phyloP scores from a whole-genome alignment of 2,113 vertebrate species.

The Pseudolaguvia tuberculata region DNA sequence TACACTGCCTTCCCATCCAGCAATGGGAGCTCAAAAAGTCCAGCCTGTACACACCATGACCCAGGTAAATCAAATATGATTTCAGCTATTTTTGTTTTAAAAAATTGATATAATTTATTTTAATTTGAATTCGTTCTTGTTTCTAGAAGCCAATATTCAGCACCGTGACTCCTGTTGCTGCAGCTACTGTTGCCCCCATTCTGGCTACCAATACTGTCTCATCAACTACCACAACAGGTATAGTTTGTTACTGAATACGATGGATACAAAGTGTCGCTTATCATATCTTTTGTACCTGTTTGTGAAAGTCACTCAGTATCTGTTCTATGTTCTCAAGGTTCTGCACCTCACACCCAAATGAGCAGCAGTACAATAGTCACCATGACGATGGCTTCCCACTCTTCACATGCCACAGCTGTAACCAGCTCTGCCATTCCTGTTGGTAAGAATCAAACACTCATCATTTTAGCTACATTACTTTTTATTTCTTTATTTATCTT shows the following conservation, averaged over 20 bases:
- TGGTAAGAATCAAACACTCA: slow-evolving; percentile 69
- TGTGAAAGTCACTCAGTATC: background rate
- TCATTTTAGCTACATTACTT: background rate
- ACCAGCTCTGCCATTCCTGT: slow-evolving; percentile 95
- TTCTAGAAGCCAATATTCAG: slow-evolving; percentile 92
- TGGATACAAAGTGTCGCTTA: background rate
- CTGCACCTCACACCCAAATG: slow-evolving; percentile 87
- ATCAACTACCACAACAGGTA: slow-evolving; percentile 87
- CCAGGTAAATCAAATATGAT: slow-evolving; percentile 68
- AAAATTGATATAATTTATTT: too few species aligned
- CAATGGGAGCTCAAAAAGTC: slow-evolving; percentile 81
- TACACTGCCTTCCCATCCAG: slow-evolving; percentile 87
- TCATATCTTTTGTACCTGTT: background rate
- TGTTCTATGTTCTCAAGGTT: slow-evolving; percentile 65
- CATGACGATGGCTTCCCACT: slow-evolving; percentile 97
- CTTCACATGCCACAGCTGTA: slow-evolving; percentile 90
- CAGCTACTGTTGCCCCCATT: slow-evolving; percentile 95
- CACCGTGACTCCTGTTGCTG: slow-evolving; percentile 90
- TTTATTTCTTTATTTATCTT: background rate
- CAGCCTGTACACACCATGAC: slow-evolving; percentile 89
- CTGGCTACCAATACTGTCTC: slow-evolving; percentile 90
- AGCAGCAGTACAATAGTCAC: slow-evolving; percentile 89
- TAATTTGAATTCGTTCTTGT: background rate
- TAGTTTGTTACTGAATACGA: too few species aligned
- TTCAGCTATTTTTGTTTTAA: background rate